Conservation (phyloP, 2,113 vertebrate genomes). For the Cinclus cinclus region DNA sequence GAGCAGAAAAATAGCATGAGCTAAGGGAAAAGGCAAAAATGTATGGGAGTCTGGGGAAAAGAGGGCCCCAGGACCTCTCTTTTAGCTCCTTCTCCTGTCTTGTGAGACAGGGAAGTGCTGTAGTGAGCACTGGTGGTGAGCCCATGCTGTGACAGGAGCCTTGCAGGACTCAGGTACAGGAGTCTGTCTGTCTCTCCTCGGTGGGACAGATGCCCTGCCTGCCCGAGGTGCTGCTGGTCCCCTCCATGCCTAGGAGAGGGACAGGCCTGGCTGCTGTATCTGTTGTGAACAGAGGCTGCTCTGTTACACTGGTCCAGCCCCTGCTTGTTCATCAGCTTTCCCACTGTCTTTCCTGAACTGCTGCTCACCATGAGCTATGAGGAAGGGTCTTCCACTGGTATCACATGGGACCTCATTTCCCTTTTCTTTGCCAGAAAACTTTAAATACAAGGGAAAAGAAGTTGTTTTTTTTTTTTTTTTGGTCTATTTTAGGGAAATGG, state of each 20-base stretch:
- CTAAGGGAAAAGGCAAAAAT: background rate
- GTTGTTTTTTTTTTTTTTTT: background rate
- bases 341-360: background rate
- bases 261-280: background rate
- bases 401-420: background rate
- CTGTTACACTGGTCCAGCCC: background rate
- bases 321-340: background rate
- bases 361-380: background rate
- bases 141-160: rapidly evolving
- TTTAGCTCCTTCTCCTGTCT: background rate
- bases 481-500: background rate
- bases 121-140: background rate
- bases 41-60: background rate
- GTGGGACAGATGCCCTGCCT: rapidly evolving
- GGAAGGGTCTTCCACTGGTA: background rate
- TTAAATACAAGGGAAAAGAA: background rate
- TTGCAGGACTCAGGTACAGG: background rate
- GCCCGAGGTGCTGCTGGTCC: background rate
- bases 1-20: background rate
- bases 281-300: background rate
- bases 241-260: background rate
- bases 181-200: background rate
- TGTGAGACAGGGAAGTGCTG: rapidly evolving
- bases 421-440: background rate
- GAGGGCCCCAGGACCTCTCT: background rate